Evolutionary conservation across 2,113 vertebrate species (phyloP).

Genomic region (Corythoichthys intestinalis): DNA sequence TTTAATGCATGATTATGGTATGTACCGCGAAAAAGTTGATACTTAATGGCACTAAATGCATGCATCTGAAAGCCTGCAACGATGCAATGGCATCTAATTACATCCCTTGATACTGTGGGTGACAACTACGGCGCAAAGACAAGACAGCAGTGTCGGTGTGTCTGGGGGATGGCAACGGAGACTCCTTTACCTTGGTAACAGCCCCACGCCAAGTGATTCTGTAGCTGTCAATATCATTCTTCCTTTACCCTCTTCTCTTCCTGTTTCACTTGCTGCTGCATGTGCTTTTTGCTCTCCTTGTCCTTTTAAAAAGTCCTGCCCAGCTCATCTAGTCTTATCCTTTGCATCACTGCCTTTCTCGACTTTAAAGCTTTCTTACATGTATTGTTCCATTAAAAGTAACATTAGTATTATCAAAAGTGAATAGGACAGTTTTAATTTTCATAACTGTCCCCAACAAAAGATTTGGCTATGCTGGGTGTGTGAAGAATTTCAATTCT

Average conservation of each 20-base stretch:
- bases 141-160: neutral
- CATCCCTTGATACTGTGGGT: slow-evolving; percentile 39
- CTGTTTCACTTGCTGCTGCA: neutral
- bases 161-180: slow-evolving; percentile 28
- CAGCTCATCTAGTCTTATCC: neutral
- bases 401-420: neutral
- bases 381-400: too few relatives aligned
- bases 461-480: neutral
- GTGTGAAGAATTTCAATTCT: slow-evolving; percentile 27
- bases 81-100: slow-evolving; percentile 39
- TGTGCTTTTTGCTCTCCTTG: neutral
- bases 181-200: slow-evolving; percentile 45
- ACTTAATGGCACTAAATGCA: neutral
- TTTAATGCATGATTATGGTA: neutral
- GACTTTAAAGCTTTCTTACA: neutral
- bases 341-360: neutral
- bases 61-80: neutral
- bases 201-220: slow-evolving; percentile 39
- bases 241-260: neutral
- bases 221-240: slow-evolving; percentile 20
- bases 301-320: neutral
- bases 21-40: neutral
- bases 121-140: slow-evolving; percentile 27
- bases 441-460: slow-evolving; percentile 2
- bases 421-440: neutral